Base-by-base conservation (phyloP, 2,888 invertebrate species). In the Ptilodon capucinus region DNA sequence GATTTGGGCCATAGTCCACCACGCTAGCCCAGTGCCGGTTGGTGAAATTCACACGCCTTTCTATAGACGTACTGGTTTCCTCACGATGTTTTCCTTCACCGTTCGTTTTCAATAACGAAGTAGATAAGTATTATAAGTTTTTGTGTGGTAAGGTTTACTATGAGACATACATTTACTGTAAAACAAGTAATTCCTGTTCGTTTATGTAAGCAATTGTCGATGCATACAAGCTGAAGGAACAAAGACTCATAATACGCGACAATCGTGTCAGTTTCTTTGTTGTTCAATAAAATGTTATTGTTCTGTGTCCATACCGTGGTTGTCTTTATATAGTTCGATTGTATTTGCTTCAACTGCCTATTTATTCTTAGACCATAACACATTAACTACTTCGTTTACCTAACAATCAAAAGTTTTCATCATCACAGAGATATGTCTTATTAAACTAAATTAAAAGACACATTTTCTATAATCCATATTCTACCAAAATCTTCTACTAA, bases 251-350 rank as follows among this genome's bases (percentile, higher is more conserved):
- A 58, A 61, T 58, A 60, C 54, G 53, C 57, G 55, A 54, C 60
- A 64, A 69, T 62, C 62, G 60, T 63, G 61, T 65, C 55, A 66
- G 54, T 48, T 70, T 71, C 75, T 76, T 78, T 77, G 74, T 75
- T 63, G 64, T 60, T 65, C 54, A 51, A 59, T 69, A 66, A 63
- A 70, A 63, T 64, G 58, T 63, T 64, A 71, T 72, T 66, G 67
- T 71, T 64, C 46, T 48, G 35, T 46, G 49, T 49, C 34, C 51
- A 48, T 46, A 34, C 25, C 40, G 49, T 19, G 49, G 54, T 61
- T 54, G 51, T 58, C 52, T 47, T 50, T 53, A 54, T 53, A 54
- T 45, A 45, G 51, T 41, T 48, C 57, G 42, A 52, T 64, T 62
- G 46, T 57, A 53, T 53, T 54, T 60, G 51, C 51, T 57, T 51